phyloP scores from a whole-genome alignment of 2,888 invertebrate genomes.

The Tinea semifulvella region DNA sequence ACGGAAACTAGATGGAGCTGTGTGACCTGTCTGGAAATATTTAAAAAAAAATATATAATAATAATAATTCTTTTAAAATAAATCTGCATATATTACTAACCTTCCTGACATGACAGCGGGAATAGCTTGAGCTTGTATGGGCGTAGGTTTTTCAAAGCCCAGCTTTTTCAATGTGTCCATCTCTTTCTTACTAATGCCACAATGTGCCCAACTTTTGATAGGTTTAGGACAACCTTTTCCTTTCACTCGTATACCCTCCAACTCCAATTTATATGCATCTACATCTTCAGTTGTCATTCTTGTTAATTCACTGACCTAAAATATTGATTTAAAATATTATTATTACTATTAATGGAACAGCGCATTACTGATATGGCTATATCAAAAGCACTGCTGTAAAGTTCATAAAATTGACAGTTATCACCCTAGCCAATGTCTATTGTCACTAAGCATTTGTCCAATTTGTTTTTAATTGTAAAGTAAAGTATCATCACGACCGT shows the following conservation, averaged over 20 bases:
- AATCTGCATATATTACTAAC: constrained; percentile 34
- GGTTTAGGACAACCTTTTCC: constrained; percentile 97
- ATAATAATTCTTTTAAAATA: no score
- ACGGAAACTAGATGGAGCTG: no score
- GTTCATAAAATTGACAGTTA: no score
- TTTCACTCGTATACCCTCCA: constrained; percentile 95
- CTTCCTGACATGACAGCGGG: constrained; percentile 96
- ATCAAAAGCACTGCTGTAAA: no score
- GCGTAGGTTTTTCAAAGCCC: constrained; percentile 96
- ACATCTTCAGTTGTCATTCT: constrained; percentile 90
- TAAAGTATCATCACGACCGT: no score
- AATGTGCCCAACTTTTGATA: constrained; percentile 97
- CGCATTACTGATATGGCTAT: no score
- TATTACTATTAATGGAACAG: no score
- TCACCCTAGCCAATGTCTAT: no score
- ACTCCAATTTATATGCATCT: constrained; percentile 83
- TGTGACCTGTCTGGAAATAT: no score
- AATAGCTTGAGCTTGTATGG: constrained; percentile 98
- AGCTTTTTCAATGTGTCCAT: constrained; percentile 90
- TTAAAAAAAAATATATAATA: no score
- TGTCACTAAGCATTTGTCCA: no score
- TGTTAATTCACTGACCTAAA: constrained; percentile 90
- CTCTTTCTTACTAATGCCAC: constrained; percentile 96
- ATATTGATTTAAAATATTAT: constrained; percentile 10
- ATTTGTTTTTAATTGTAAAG: no score